Base-by-base conservation (phyloP, 1,140 invertebrate genomes). In the Pseudobourletiella spinata region DNA sequence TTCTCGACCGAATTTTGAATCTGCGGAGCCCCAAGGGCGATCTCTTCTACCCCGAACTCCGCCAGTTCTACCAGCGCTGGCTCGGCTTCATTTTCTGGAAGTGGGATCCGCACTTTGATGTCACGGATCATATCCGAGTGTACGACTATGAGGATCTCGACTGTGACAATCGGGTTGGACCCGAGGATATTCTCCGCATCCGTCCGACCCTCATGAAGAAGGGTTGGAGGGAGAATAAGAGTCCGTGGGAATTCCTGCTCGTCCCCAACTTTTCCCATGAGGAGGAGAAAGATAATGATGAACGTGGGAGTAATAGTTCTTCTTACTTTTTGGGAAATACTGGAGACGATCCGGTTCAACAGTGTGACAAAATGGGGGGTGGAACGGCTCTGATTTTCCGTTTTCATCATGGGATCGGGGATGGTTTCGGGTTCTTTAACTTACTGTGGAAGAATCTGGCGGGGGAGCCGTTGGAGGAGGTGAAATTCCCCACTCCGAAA, bases 171-270 rank as follows among this genome's bases (percentile, higher is more conserved):
- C 3, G 25, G 11, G 6, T 25, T 6, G 3, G 3, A 26, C 18
- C 6, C 6, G 11, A 35, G 14, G 29, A 55, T 35, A 4, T 55
- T 2, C 6, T 8, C 18, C 28, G 29, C 15, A 18, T 55, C 4
- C 30, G 25, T 6, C 24, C 48, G 29, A 25, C 30, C 18, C 52
- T 55, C 20, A 6, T 55, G 28, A 22, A 18, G 18, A 3, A 20
- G 26, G 32, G 32, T 11, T 55, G 52, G 52, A 8, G 28, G 29
- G 29, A 20, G 22, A n/a, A 32, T 3, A 55, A 18, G 29, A 55
- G 52, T 39, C 52, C 52, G n/a, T 55, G 52, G 52, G 52, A 55
- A 55, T 55, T 55, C n/a, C 18, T 55, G 22, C 4, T 55, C 3
- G n/a, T 55, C 2, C 52, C 52, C 2, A 28, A 55, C 8, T 25